Evolutionary conservation across 2,113 vertebrate species (phyloP).

Genomic region (Laticauda colubrina): DNA sequence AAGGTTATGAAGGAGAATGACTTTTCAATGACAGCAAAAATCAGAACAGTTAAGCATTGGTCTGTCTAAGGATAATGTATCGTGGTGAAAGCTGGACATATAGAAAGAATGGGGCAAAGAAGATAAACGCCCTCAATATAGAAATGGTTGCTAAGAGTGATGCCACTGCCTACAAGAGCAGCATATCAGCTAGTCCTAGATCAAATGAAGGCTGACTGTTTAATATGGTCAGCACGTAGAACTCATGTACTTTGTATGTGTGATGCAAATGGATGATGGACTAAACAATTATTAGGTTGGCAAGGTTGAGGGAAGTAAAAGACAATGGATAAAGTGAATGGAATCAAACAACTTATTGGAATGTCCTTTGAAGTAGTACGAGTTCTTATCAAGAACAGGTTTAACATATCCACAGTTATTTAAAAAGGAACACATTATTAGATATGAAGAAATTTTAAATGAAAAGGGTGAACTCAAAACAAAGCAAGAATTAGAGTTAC

Average conservation of each 20-base stretch:
- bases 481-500: too few species aligned
- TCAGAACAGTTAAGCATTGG: not conserved
- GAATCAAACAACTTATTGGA: not conserved
- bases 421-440: too few species aligned
- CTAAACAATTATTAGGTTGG: not conserved
- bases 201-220: not conserved
- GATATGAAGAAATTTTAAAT: too few species aligned
- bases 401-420: not conserved
- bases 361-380: not conserved
- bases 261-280: not conserved
- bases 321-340: not conserved
- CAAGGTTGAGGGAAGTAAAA: not conserved
- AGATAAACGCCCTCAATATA: not conserved
- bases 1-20: not conserved
- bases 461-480: too few species aligned
- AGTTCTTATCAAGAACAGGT: not conserved
- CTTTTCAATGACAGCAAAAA: not conserved
- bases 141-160: not conserved
- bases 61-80: not conserved
- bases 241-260: not conserved
- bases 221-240: not conserved
- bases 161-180: not conserved
- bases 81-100: not conserved
- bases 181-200: not conserved
- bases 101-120: not conserved